Base-by-base conservation (phyloP, 2,888 invertebrate species). In the Odontocerum albicorne region DNA sequence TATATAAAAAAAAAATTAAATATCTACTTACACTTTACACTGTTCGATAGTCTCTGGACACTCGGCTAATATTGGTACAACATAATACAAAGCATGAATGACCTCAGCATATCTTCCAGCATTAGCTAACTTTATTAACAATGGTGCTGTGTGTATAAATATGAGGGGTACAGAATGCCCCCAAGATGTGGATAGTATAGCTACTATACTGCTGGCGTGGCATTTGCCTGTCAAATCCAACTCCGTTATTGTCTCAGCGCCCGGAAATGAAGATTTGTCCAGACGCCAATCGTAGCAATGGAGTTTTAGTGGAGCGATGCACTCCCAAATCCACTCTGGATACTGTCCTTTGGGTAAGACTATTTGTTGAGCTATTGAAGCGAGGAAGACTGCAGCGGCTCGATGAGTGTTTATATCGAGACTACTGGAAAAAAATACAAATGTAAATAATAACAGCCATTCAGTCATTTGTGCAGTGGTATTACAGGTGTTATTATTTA, bases 21-120 rank as follows among this genome's bases (percentile, higher is more conserved):
- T 17, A 6, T 35, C 16, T 22, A 49, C 58, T 53, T 43, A 62
- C 62, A 32, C 27, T 58, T 56, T 55, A 43, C 50, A 53, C 15
- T 70, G 66, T 1, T 71, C 65, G 55, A 77, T 64, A 32, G 75
- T 75, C 52, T 74, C 75, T 0, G 75, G 75, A 32, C 75, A 72
- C 40, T 68, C 67, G 12, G 72, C 66, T 70, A 77, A 68, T 10
- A 71, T 67, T 4, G 71, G 65, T 69, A 75, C 68, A 55, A 73
- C 19, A 0, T 68, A 67, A 7, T 68, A 67, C 36, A 74, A 66
- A 59, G 72, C 72, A 62, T 72, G 74, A 53, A 68, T 66, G 7
- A 73, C 74, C 58, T 70, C 73, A 0, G 63, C 63, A 13, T 70
- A 63, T 1, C 74, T 67, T 4, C 62, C 63, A 4, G 53, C 49